phyloP scores from a whole-genome alignment of 1,140 invertebrate species.

The Cotesia glomerata region DNA sequence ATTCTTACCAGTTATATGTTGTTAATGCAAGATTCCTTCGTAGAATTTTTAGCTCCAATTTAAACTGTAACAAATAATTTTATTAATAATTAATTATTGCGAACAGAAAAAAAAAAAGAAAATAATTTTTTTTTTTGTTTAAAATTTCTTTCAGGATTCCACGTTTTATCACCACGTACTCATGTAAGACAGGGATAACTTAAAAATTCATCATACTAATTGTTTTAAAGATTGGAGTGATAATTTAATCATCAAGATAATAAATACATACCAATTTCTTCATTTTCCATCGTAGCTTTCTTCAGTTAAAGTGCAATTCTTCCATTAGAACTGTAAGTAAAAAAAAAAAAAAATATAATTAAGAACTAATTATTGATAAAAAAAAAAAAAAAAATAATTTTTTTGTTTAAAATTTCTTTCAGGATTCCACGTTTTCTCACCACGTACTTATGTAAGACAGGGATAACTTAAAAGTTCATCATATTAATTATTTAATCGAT shows the following conservation, averaged over 20 bases:
- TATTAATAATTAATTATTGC: background rate
- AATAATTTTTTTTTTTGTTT: background rate
- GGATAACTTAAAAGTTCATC: slow-evolving; percentile 53
- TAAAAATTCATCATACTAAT: slow-evolving; percentile 46
- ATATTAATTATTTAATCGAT: slow-evolving; percentile 25
- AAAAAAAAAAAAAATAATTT: background rate
- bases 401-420: slow-evolving; percentile 26
- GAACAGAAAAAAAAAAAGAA: background rate
- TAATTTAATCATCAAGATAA: background rate
- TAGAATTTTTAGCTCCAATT: background rate
- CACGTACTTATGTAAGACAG: slow-evolving; percentile 47
- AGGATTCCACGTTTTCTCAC: slow-evolving; percentile 40
- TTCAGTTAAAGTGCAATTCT: no score
- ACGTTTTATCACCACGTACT: slow-evolving; percentile 44
- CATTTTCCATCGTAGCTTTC: background rate
- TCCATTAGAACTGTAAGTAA: background rate
- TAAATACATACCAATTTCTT: slow-evolving; percentile 9
- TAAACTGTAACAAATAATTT: background rate
- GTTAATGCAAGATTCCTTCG: background rate
- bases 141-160: slow-evolving; percentile 34
- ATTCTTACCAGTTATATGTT: slow-evolving; percentile 28
- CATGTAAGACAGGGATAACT: slow-evolving; percentile 54
- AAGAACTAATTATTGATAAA: background rate
- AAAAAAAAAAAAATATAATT: background rate
- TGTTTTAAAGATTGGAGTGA: background rate